phyloP scores from a whole-genome alignment of 2,797 vertebrate genomes.

The Sparus aurata region DNA sequence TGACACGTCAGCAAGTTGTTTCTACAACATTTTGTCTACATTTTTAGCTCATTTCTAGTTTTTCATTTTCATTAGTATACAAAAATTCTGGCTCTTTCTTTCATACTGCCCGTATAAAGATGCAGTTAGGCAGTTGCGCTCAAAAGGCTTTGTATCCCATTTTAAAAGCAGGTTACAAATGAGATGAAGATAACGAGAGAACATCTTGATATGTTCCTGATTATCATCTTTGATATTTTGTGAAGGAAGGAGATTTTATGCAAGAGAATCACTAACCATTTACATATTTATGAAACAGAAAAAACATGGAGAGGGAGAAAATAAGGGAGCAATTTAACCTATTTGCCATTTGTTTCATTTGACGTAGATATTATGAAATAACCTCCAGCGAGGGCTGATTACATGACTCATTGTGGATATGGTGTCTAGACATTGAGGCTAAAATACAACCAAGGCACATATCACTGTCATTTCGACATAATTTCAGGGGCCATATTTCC shows the following conservation, averaged over 20 bases:
- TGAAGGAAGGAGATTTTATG: background rate
- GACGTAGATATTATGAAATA: background rate
- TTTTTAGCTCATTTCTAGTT: too few relatives aligned
- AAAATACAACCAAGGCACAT: background rate
- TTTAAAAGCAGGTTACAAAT: background rate
- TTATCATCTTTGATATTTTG: slow-evolving; percentile 9
- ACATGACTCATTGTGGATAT: too few relatives aligned
- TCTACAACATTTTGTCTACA: too few relatives aligned
- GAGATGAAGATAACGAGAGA: background rate
- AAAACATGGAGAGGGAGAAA: background rate
- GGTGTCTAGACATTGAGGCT: background rate
- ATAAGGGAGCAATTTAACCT: background rate
- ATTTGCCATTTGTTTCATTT: background rate
- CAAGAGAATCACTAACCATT: background rate
- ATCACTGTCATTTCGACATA: background rate
- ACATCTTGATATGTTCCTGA: background rate
- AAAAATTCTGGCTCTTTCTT: too few relatives aligned
- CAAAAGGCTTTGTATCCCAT: background rate
- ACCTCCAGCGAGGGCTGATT: background rate
- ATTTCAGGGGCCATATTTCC: background rate
- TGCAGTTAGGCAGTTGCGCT: background rate
- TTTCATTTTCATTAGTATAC: too few relatives aligned
- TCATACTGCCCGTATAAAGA: too few relatives aligned
- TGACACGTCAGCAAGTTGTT: too few relatives aligned
- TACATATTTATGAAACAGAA: background rate